Evolutionary conservation across 2,797 vertebrate species (phyloP).

Genomic region (Ctenosaura bakeri): DNA sequence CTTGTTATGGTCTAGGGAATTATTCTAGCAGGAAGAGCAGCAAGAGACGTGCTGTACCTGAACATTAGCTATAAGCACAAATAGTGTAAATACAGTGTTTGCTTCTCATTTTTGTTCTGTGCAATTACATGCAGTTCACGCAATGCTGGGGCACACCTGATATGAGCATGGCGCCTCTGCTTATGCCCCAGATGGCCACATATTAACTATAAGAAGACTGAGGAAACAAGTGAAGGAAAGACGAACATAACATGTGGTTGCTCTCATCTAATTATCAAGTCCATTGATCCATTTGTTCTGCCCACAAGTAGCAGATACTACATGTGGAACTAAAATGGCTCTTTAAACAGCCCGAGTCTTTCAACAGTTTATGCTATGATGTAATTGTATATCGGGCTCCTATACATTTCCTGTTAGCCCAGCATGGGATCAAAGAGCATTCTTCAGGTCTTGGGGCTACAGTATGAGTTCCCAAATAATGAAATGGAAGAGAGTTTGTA

Average conservation of each 20-base stretch:
- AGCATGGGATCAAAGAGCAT: neutral
- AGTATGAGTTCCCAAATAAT: neutral
- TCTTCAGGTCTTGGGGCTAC: neutral
- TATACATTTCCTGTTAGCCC: neutral
- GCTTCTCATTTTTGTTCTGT: slow-evolving; percentile 11
- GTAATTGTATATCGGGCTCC: neutral
- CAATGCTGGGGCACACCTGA: neutral
- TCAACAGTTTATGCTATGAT: neutral
- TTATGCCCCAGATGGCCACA: neutral
- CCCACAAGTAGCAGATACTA: slow-evolving; percentile 11
- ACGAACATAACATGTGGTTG: neutral
- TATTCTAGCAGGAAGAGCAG: neutral
- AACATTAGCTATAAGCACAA: slow-evolving; percentile 12
- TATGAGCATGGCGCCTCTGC: neutral
- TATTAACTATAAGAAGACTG: neutral
- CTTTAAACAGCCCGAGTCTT: slow-evolving; percentile 6
- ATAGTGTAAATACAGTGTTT: neutral
- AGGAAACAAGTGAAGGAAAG: neutral
- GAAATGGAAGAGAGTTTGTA: neutral
- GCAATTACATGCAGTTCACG: neutral
- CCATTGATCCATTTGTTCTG: slow-evolving; percentile 28
- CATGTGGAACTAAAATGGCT: slow-evolving; percentile 14
- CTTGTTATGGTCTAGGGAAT: neutral
- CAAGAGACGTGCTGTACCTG: neutral
- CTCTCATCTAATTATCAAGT: slow-evolving; percentile 11